Percentiles rank a stretch among this genome's conserved stretches.
phyloP scores from a whole-genome alignment of 2,888 invertebrate genomes.

The Dysmachus trigonus region DNA sequence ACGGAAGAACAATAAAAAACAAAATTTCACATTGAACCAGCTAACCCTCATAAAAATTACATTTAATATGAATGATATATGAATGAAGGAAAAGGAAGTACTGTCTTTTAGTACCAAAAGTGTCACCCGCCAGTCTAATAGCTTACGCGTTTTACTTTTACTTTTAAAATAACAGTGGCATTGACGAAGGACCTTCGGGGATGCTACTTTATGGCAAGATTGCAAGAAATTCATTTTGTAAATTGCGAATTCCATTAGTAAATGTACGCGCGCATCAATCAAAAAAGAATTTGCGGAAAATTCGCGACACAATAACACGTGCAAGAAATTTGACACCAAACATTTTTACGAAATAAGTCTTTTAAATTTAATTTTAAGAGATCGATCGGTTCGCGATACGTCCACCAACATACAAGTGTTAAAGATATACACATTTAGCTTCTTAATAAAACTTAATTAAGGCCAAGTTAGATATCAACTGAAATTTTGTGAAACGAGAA shows the following conservation, averaged over 20 bases:
- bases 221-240: neutral
- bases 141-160: neutral
- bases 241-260: conserved; percentile 29
- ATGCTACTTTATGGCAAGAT: neutral
- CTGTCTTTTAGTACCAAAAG: neutral
- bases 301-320: conserved; percentile 25
- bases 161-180: neutral
- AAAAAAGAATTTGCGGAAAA: neutral
- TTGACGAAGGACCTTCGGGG: neutral
- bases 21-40: neutral
- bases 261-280: conserved; percentile 8
- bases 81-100: neutral
- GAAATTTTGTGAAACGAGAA: neutral
- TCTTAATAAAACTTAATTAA: conserved; percentile 28
- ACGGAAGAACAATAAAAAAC: neutral
- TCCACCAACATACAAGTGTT: neutral
- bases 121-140: neutral
- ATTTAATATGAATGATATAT: neutral
- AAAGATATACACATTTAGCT: neutral
- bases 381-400: neutral
- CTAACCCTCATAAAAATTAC: neutral
- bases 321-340: conserved; percentile 19
- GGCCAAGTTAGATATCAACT: neutral
- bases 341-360: conserved; percentile 13
- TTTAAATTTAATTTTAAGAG: conserved; percentile 30